Base-by-base conservation (phyloP, 2,113 vertebrate genomes). In the Corythaeola cristata region DNA sequence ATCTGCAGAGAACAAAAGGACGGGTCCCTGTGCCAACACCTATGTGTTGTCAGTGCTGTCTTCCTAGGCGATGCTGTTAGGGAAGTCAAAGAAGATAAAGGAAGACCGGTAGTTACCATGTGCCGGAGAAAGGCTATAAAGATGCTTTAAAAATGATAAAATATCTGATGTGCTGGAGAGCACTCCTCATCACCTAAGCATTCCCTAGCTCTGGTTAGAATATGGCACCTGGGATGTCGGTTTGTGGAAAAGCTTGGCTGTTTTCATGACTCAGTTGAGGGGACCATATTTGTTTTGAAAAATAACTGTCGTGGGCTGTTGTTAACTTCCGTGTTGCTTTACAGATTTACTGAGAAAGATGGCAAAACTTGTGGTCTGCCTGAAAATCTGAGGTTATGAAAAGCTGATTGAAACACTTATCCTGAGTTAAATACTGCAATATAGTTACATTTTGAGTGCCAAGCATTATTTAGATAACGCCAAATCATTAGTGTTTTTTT, bases 1-100 rank as follows among this genome's bases (percentile, higher is more conserved):
- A 14, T 13, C 75, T 56, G 81, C 91, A 44, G 30, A 93, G 93
- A 97, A 94, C 93, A 95, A 96, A 96, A 93, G 73, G 81, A 47
- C 13, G 8, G 28, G 44, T 91, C 62, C 86, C 44, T 74, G 1
- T 53, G 52, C 30, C 81, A 45, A 71, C 78, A 89, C 76, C 81
- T 90, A 35, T 35, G 16, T 85, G 75, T 92, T 72, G 78, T 62
- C 93, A 62, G 47, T 77, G 68, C 77, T 64, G 37, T 71, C 49
- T 94, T 88, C 64, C 32, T 33, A 72, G 78, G 18, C 37, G 21
- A 24, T 88, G 86, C 75, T 86, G 3, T 80, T 66, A 85, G 59
- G 37, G 32, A 86, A 71, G 88, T 92, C 49, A 39, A 22, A 32
- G 41, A 67, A 82, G 80, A 72, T 90, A 94, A 87, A 76, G 37